Conservation (phyloP, 2,888 invertebrate genomes). For the Drosophila hamatofila region DNA sequence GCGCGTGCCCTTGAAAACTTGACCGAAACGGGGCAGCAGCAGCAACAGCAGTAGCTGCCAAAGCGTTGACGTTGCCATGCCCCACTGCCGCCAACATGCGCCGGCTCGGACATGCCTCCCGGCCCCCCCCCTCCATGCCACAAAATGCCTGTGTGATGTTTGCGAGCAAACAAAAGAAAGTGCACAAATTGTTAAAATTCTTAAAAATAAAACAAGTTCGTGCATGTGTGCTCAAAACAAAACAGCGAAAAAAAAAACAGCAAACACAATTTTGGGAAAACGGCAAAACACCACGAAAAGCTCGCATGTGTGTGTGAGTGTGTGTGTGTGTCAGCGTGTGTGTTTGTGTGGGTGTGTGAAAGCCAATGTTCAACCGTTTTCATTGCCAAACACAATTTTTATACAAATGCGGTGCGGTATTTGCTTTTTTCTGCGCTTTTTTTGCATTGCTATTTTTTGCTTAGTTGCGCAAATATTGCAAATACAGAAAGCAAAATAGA, state of each 20-base stretch:
- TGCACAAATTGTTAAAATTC: slow-evolving; percentile 77
- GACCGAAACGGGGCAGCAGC: slow-evolving; percentile 60
- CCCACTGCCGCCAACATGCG: not conserved
- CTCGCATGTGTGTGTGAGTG: slow-evolving; percentile 25
- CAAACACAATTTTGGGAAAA: slow-evolving; percentile 32
- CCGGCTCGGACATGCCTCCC: no score
- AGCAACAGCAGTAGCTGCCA: slow-evolving; percentile 47
- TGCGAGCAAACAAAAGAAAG: slow-evolving; percentile 78
- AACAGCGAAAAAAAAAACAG: slow-evolving; percentile 25
- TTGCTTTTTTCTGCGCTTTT: slow-evolving; percentile 18
- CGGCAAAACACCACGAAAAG: slow-evolving; percentile 60
- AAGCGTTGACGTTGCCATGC: slow-evolving; percentile 57
- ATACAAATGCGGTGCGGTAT: slow-evolving; percentile 59
- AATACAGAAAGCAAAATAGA: slow-evolving; percentile 25
- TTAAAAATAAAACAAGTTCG: slow-evolving; percentile 50
- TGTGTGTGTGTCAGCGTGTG: slow-evolving; percentile 10
- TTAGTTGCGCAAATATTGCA: slow-evolving; percentile 57
- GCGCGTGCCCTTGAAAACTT: slow-evolving; percentile 79
- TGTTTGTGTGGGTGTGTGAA: slow-evolving; percentile 26
- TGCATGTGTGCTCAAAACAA: slow-evolving; percentile 45
- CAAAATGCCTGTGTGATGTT: slow-evolving; percentile 48
- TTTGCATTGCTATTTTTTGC: slow-evolving; percentile 31
- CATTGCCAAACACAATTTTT: slow-evolving; percentile 73
- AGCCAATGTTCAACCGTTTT: slow-evolving; percentile 64
- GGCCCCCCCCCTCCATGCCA: not conserved